Percentiles rank a stretch among this genome's conserved stretches.
Conservation (phyloP, 2,797 vertebrate genomes). For the Clarias platycephalus region DNA sequence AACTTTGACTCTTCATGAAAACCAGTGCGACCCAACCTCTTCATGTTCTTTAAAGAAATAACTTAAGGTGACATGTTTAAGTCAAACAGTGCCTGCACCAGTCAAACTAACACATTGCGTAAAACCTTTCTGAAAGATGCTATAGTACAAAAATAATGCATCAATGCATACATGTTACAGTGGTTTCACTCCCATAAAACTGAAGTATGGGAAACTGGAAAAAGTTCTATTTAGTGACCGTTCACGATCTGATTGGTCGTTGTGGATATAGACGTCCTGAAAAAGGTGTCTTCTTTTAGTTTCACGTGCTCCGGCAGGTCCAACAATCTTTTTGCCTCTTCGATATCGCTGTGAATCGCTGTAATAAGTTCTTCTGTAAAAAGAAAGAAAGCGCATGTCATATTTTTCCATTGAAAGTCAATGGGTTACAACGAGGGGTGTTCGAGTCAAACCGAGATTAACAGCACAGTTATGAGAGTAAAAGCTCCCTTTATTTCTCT, state of each 20-base stretch:
- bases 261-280: constrained; percentile 66
- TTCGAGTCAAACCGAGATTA: no score
- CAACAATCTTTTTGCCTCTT: constrained; percentile 83
- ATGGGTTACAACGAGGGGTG: no score
- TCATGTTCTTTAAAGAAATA: background rate
- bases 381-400: background rate
- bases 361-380: constrained; percentile 86
- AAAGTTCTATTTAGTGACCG: constrained; percentile 73
- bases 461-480: no score
- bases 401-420: background rate
- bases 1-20: background rate
- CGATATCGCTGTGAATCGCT: constrained; percentile 89
- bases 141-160: constrained; percentile 31
- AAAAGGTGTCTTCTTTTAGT: constrained; percentile 88
- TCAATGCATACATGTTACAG: constrained; percentile 21
- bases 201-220: background rate
- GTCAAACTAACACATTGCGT: background rate
- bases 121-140: constrained; percentile 23
- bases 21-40: background rate
- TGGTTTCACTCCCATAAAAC: constrained; percentile 8
- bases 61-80: background rate
- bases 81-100: constrained; percentile 23
- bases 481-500: no score
- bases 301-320: constrained; percentile 87
- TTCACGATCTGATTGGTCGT: constrained; percentile 78